phyloP scores from a whole-genome alignment of 2,113 vertebrate genomes.

The Seriola dumerili region DNA sequence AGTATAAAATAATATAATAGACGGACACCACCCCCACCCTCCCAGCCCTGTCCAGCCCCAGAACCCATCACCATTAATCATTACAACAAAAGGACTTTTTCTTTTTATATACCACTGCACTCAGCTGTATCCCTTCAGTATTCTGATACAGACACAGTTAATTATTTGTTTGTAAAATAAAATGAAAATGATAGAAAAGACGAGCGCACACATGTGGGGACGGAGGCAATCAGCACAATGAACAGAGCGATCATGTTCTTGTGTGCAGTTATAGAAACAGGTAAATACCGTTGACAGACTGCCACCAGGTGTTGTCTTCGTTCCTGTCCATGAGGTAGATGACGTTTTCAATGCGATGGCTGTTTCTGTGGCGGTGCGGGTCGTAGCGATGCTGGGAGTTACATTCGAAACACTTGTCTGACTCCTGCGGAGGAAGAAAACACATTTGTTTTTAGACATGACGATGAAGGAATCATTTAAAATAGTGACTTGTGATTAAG shows the following conservation, averaged over 20 bases:
- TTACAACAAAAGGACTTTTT: too few relatives aligned
- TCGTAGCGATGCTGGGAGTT: constrained; percentile 81
- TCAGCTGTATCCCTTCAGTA: too few relatives aligned
- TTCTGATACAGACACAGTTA: too few relatives aligned
- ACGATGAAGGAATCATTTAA: not conserved
- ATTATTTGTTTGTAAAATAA: too few relatives aligned
- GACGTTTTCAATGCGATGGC: constrained; percentile 89
- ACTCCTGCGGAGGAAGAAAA: constrained; percentile 77
- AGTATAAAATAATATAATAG: too few relatives aligned
- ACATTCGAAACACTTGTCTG: constrained; percentile 90
- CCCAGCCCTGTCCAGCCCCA: too few relatives aligned
- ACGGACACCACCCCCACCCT: too few relatives aligned
- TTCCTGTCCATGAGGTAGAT: constrained; percentile 82
- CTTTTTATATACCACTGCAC: too few relatives aligned
- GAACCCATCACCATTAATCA: too few relatives aligned
- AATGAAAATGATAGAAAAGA: too few relatives aligned
- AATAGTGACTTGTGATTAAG: not conserved
- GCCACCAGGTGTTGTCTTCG: constrained; percentile 88
- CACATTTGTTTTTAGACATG: not conserved
- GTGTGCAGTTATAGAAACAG: not conserved
- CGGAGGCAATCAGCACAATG: too few relatives aligned
- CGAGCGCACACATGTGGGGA: too few relatives aligned
- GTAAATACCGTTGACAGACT: constrained; percentile 88
- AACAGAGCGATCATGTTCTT: not conserved
- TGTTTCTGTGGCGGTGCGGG: constrained; percentile 70